Conservation (phyloP, 2,113 vertebrate species). For the Oryzias melastigma region DNA sequence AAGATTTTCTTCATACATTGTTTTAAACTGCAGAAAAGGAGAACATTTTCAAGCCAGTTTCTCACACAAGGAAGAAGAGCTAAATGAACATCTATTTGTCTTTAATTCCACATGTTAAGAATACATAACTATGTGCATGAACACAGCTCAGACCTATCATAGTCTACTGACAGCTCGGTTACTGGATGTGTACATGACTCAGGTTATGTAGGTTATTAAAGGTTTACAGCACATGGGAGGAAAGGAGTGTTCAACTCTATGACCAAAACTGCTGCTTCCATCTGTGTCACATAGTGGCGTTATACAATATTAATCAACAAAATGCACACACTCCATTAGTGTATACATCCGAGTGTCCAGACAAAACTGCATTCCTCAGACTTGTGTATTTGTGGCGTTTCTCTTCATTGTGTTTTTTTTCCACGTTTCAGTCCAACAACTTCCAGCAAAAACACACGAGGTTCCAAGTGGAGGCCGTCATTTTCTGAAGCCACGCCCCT, state of each 20-base stretch:
- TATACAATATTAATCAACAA: constrained; percentile 47
- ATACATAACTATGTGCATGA: constrained; percentile 61
- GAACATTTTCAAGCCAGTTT: neutral
- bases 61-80: constrained; percentile 15
- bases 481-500: neutral
- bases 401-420: constrained; percentile 47
- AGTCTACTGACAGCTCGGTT: constrained; percentile 41
- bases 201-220: constrained; percentile 39
- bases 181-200: constrained; percentile 37
- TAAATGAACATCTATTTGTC: constrained; percentile 46
- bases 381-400: constrained; percentile 29
- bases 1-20: constrained; percentile 11
- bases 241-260: constrained; percentile 34
- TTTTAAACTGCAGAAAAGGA: constrained; percentile 2
- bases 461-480: constrained; percentile 38
- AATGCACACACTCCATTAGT: constrained; percentile 52
- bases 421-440: constrained; percentile 44
- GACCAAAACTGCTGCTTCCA: constrained; percentile 51
- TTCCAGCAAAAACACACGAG: constrained; percentile 24
- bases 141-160: constrained; percentile 52
- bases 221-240: constrained; percentile 45
- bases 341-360: constrained; percentile 66
- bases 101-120: constrained; percentile 67
- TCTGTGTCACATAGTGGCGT: constrained; percentile 45
- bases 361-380: constrained; percentile 59